These are phyloP conservation scores for Lymantria monacha DNA, from an alignment of 2,888 invertebrate genomes.

Conservation along the genomic window DNA sequence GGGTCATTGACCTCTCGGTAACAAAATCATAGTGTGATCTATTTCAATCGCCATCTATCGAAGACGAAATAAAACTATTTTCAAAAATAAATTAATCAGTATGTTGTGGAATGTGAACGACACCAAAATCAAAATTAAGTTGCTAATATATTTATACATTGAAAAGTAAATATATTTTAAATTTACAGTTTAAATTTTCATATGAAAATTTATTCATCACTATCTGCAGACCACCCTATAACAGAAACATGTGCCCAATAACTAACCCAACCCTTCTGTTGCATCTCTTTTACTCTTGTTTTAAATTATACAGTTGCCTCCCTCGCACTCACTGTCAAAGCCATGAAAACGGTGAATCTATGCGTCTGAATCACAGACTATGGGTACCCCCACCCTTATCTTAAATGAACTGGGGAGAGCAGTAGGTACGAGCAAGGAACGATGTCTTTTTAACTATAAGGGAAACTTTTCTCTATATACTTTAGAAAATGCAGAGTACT, in stretches of 20 bases:
- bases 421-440: conserved; percentile 47
- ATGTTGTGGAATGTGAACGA: too few species aligned
- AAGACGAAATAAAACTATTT: too few species aligned
- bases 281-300: conserved; percentile 50
- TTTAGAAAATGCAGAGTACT: background rate
- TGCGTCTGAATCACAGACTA: conserved; percentile 74
- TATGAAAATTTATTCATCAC: conserved; percentile 54
- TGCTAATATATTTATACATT: too few species aligned
- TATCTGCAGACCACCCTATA: conserved; percentile 49
- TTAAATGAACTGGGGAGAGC: conserved; percentile 75
- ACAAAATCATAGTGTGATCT: too few species aligned
- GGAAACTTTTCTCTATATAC: conserved; percentile 23
- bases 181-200: conserved; percentile 16
- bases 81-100: too few species aligned
- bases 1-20: too few species aligned
- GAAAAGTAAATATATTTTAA: background rate
- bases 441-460: conserved; percentile 37
- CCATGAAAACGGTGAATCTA: conserved; percentile 78
- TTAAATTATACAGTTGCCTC: conserved; percentile 43
- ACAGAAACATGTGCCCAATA: conserved; percentile 63
- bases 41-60: too few species aligned
- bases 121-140: too few species aligned
- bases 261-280: conserved; percentile 66
- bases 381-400: conserved; percentile 60
- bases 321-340: conserved; percentile 65